Conservation (phyloP, 2,888 invertebrate species). For the Diachrysia chrysitis region DNA sequence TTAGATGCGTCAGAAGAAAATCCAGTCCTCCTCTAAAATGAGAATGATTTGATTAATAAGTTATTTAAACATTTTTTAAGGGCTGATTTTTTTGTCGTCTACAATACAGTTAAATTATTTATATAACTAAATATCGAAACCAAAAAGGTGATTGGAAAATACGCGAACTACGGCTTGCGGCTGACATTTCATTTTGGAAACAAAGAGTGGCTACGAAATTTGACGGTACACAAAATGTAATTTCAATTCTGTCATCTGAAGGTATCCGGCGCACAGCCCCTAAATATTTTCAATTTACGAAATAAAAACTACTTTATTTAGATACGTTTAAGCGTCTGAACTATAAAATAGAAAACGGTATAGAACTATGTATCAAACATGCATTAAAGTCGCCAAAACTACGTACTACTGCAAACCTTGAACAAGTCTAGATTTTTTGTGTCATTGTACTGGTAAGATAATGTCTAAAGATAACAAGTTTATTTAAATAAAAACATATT, state of each 20-base stretch:
- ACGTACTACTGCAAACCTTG: too few relatives aligned
- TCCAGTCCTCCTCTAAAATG: background rate
- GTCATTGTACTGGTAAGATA: background rate
- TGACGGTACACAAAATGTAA: slow-evolving; percentile 59
- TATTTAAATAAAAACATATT: background rate
- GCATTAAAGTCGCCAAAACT: too few relatives aligned
- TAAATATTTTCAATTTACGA: slow-evolving; percentile 19
- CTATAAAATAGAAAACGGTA: too few relatives aligned
- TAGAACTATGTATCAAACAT: too few relatives aligned
- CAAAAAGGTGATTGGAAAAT: slow-evolving; percentile 40
- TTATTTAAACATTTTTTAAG: background rate
- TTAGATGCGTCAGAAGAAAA: slow-evolving; percentile 15
- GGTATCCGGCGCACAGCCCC: slow-evolving; percentile 38
- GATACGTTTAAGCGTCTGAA: too few relatives aligned
- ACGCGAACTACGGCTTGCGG: slow-evolving; percentile 48
- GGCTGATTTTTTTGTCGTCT: background rate
- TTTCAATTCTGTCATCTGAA: slow-evolving; percentile 56
- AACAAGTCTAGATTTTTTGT: too few relatives aligned
- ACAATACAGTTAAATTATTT: slow-evolving; percentile 6
- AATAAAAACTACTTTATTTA: background rate
- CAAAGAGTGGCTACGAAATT: slow-evolving; percentile 57
- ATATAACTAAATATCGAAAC: slow-evolving; percentile 32
- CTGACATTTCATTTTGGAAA: slow-evolving; percentile 69
- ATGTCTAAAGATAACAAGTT: background rate
- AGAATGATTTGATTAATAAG: too few relatives aligned